phyloP scores from a whole-genome alignment of 2,113 vertebrate genomes.

The Eclectus roratus region DNA sequence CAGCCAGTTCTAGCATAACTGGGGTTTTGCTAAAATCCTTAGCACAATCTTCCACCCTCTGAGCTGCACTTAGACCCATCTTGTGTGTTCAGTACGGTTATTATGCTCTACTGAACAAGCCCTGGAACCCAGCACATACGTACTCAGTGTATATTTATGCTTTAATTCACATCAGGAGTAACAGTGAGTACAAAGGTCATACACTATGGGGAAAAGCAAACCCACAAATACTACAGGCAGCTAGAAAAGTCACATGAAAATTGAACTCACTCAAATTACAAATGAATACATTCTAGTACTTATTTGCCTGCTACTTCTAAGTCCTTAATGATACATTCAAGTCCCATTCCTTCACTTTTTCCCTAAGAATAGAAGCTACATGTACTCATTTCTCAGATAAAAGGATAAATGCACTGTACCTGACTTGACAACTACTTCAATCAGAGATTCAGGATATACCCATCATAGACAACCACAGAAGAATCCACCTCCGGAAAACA shows the following conservation, averaged over 20 bases:
- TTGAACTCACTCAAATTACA: not conserved
- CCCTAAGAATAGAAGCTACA: not conserved
- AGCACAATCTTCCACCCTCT: not conserved
- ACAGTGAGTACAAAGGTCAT: not conserved
- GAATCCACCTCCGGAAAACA: not conserved
- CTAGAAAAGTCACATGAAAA: not conserved
- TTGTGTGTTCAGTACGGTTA: not conserved
- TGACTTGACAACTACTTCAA: not conserved
- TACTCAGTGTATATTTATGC: not conserved
- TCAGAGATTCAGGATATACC: not conserved
- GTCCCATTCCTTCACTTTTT: not conserved
- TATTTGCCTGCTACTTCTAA: not conserved
- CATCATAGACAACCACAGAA: not conserved
- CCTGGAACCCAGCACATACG: not conserved
- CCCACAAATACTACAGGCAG: not conserved
- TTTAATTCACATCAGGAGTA: slow-evolving; percentile 17
- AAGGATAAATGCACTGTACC: not conserved
- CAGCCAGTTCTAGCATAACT: not conserved
- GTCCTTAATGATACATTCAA: not conserved
- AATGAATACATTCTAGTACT: not conserved
- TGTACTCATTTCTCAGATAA: not conserved
- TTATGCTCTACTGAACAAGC: not conserved
- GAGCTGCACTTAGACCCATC: not conserved
- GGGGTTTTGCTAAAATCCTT: not conserved
- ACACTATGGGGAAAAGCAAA: not conserved